These are phyloP conservation scores for Glaucomys volans DNA, from an alignment of 2,113 vertebrate species.

Conservation along the genomic window DNA sequence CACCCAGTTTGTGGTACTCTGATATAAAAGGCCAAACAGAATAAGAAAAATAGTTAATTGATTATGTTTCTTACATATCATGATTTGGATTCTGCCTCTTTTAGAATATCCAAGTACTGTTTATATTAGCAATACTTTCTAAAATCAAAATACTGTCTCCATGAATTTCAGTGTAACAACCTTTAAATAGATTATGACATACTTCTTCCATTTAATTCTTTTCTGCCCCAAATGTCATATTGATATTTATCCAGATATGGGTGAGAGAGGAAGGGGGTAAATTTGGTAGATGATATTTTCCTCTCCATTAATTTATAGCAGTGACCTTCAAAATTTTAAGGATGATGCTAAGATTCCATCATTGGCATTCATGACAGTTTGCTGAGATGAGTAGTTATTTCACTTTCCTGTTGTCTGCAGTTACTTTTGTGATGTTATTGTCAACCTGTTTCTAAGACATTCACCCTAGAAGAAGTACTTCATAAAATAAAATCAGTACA, in stretches of 20 bases:
- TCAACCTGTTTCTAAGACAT: not conserved
- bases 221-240: not conserved
- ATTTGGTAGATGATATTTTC: not conserved
- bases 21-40: not conserved
- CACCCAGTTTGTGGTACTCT: not conserved
- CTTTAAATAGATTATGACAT: not conserved
- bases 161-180: not conserved
- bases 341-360: not conserved
- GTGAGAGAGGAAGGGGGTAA: too few species aligned
- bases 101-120: not conserved
- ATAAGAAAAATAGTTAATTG: not conserved
- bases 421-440: not conserved
- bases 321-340: not conserved
- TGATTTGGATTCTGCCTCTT: not conserved
- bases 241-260: not conserved
- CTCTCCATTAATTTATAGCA: not conserved
- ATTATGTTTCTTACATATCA: not conserved
- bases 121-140: not conserved
- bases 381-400: not conserved
- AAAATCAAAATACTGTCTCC: not conserved
- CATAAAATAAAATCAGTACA: not conserved
- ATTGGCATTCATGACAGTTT: not conserved
- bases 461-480: not conserved
- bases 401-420: not conserved
- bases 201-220: not conserved